Conservation (phyloP, 2,797 vertebrate species). For the Rhabdomys pumilio region DNA sequence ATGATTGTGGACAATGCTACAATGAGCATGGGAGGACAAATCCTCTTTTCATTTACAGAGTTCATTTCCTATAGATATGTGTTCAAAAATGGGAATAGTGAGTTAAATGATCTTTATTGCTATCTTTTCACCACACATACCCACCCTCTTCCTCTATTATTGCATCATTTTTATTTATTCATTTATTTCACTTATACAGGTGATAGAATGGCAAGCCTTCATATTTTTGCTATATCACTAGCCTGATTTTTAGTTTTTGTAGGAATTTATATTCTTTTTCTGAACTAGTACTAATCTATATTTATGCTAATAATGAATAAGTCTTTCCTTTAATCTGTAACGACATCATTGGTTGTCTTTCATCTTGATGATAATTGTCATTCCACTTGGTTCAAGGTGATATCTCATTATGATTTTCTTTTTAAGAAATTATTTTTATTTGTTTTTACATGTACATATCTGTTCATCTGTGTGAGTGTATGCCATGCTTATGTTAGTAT, state of each 20-base stretch:
- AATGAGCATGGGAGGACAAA: not conserved
- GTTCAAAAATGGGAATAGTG: not conserved
- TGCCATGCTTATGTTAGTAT: not conserved
- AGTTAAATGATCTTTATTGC: too few species aligned
- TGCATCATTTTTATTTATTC: not conserved
- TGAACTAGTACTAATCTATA: not conserved
- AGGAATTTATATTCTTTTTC: not conserved
- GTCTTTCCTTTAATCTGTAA: not conserved
- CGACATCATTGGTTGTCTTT: not conserved
- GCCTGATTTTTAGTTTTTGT: not conserved
- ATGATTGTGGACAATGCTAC: not conserved
- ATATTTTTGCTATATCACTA: not conserved
- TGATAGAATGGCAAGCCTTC: not conserved
- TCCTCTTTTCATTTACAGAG: not conserved
- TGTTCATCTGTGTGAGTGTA: not conserved
- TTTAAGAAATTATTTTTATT: slow-evolving; percentile 7
- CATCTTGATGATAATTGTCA: not conserved
- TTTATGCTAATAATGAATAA: not conserved
- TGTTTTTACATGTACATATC: not conserved
- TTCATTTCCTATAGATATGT: not conserved
- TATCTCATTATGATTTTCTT: not conserved
- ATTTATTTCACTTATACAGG: too few species aligned
- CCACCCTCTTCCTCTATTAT: not conserved
- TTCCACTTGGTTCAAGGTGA: not conserved
- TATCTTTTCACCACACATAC: too few species aligned